Base-by-base conservation (phyloP, 2,888 invertebrate genomes). In the Epirrita christyi region DNA sequence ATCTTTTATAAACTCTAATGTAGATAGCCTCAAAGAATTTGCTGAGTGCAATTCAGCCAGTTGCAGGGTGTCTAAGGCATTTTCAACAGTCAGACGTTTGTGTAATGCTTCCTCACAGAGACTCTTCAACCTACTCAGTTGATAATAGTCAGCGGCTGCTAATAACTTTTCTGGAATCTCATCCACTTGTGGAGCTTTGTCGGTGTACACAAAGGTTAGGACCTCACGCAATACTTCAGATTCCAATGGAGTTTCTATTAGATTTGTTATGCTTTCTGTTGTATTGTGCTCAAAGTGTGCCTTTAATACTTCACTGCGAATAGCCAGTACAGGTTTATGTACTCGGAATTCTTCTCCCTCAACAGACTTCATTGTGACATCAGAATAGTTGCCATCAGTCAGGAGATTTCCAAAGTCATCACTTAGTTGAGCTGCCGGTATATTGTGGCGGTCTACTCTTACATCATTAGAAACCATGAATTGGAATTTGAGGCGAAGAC, bases 211-310 rank as follows among this genome's bases (percentile, higher is more conserved):
- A 51, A 85, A 92, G 15, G 81, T 86, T 2, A 92, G 62, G 0
- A 92, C 87, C 78, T 90, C 89, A 37, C 69, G 71, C 10, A 92
- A 61, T 0, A 90, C 85, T 45, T 88, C 88, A 14, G 86, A 73
- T n/a, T 89, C 87, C 1, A 90, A 70, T 0, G 81, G 85, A 42
- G 88, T 86, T 59, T 88, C 85, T 1, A 92, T 81, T 60, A 83
- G 63, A 62, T 91, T 91, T 6, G 89, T 91, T 4, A 64, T 66
- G 62, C 86, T 84, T 70, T 92, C 92, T 14, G 78, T 81, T 40
- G 89, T 92, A 61, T 90, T 89, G 49, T 91, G 90, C 56, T 88
- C 85, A 72, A 92, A 92, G 64, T 91, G 86, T 28, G 91, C 92
- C 57, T 87, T 89, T 6, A 92, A 57, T 0, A 92, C 92, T 13